These are phyloP conservation scores for Hyla sarda DNA, from an alignment of 2,113 vertebrate species.

Conservation along the genomic window DNA sequence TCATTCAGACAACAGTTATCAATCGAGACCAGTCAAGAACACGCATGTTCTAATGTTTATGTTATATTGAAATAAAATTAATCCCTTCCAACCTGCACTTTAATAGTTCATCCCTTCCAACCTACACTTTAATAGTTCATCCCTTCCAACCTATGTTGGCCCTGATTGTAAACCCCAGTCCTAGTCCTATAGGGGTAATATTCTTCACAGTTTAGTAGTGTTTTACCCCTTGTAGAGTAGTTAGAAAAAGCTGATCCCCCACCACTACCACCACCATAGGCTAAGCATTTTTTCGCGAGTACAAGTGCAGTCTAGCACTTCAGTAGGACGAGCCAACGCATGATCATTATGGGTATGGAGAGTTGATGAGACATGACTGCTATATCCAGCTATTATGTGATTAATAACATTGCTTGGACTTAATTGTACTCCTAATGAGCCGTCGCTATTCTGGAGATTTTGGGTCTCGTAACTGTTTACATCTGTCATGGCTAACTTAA, in stretches of 20 bases:
- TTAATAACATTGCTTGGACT: conserved; percentile 6
- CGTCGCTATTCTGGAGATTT: not conserved
- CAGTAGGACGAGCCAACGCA: not conserved
- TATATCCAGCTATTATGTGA: conserved; percentile 1
- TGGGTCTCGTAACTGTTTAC: not conserved
- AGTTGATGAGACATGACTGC: conserved; percentile 9
- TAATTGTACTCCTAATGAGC: not conserved
- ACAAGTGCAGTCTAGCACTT: not conserved
- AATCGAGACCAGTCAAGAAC: too few relatives aligned
- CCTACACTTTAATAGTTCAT: too few relatives aligned
- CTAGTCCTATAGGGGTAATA: not conserved
- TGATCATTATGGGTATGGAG: not conserved
- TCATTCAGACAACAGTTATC: too few relatives aligned
- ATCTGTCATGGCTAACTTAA: not conserved
- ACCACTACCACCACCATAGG: too few relatives aligned
- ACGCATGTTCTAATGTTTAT: too few relatives aligned
- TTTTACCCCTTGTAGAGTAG: not conserved
- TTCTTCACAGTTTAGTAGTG: not conserved
- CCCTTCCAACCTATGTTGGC: too few relatives aligned
- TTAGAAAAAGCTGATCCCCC: not conserved
- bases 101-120: not conserved
- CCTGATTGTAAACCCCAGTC: not conserved
- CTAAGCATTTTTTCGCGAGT: not conserved
- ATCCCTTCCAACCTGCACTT: too few relatives aligned
- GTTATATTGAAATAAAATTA: too few relatives aligned